These are phyloP conservation scores for Crotalus tigris DNA, from an alignment of 2,113 vertebrate species.

Conservation along the genomic window DNA sequence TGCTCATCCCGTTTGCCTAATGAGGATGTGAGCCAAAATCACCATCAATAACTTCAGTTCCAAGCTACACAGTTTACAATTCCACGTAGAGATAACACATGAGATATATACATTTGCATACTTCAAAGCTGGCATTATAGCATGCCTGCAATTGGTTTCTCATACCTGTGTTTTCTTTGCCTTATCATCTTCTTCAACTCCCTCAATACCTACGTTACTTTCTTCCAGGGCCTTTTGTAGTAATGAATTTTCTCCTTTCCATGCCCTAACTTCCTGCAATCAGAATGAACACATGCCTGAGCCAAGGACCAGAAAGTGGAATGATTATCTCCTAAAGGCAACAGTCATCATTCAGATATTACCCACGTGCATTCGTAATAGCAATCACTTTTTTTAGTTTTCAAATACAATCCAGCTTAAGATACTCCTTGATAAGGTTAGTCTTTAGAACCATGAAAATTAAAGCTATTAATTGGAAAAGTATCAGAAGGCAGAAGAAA, in stretches of 20 bases:
- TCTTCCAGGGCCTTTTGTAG: slow-evolving; percentile 76
- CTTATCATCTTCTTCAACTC: slow-evolving; percentile 77
- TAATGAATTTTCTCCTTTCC: slow-evolving; percentile 81
- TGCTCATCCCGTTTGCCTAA: too few relatives aligned
- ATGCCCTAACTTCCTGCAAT: slow-evolving; percentile 83
- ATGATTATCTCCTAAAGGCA: slow-evolving; percentile 23
- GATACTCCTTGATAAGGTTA: neutral
- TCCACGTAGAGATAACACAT: neutral
- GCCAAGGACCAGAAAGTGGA: neutral
- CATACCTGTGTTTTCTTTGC: slow-evolving; percentile 75
- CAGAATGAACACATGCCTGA: slow-evolving; percentile 15
- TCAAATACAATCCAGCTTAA: slow-evolving; percentile 11
- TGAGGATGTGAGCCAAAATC: neutral
- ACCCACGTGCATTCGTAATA: slow-evolving; percentile 21
- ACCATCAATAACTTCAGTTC: neutral
- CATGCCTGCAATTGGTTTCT: neutral
- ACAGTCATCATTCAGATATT: slow-evolving; percentile 30
- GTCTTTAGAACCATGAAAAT: slow-evolving; percentile 43
- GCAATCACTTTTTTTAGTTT: neutral
- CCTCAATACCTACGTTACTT: slow-evolving; percentile 70
- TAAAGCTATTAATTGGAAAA: slow-evolving; percentile 8
- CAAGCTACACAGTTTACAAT: neutral
- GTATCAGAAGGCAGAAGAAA: neutral
- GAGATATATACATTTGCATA: neutral
- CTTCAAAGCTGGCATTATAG: neutral